A percentile compares a stretch with the other conserved stretches of the same genome.
These are phyloP conservation scores for Platorchestia sp. DNA, from an alignment of 1,140 invertebrate species.

Conservation along the genomic window DNA sequence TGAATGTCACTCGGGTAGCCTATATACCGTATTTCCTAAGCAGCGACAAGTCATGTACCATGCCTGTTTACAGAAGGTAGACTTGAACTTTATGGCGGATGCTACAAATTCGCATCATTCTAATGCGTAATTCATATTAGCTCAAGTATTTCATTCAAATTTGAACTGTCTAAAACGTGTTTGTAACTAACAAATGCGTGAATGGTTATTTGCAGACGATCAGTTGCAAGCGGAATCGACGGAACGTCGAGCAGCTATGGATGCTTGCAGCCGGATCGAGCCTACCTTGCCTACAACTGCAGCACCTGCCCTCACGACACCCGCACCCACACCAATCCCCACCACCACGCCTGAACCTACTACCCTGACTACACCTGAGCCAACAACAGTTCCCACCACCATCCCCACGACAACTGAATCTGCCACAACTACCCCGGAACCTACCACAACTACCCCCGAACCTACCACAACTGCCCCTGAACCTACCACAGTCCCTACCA, in stretches of 20 bases:
- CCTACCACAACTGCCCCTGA: not conserved
- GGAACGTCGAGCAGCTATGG: not conserved
- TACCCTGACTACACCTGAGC: not conserved
- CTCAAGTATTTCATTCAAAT: not conserved
- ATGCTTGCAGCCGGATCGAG: not conserved
- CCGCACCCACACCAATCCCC: not conserved
- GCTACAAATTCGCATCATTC: no score
- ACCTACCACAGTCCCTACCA: not conserved
- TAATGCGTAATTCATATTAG: no score
- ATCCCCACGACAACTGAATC: not conserved
- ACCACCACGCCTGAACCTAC: not conserved
- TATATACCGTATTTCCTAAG: no score
- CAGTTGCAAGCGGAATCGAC: not conserved
- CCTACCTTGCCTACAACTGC: not conserved
- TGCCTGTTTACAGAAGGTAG: no score
- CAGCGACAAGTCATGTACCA: no score
- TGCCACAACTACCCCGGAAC: not conserved
- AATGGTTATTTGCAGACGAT: not conserved
- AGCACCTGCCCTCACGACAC: no score
- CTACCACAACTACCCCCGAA: not conserved
- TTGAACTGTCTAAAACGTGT: no score
- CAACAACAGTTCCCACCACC: not conserved
- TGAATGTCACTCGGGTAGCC: no score
- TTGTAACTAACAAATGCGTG: not conserved
- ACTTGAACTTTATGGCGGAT: no score